Evolutionary conservation across 2,888 invertebrate species (phyloP), one percentile per base, ranked within the genome.

Genomic region (Drosophila hawaiiensis): DNA sequence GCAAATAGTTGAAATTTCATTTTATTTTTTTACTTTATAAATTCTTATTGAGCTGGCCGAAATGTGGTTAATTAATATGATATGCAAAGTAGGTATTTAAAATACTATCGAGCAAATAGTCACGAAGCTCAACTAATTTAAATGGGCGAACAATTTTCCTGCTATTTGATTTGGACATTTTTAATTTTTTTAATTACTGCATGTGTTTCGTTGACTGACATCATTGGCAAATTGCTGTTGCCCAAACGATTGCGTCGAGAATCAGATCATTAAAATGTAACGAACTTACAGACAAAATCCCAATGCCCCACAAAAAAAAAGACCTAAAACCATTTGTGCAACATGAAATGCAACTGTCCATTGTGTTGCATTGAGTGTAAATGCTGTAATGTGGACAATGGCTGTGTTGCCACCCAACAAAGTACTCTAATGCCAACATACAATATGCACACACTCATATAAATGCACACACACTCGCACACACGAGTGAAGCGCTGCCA

Each of bases 351-450:
- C 43, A 50, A 62, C 35, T 41, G 43, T 35, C n/a, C 61, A 16
- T 29, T 28, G 39, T 28, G 55, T 60, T 65, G 33, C 49, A 47
- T 7, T 41, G 56, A 41, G 25, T 60, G 35, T 33, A 47, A 49
- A 50, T 49, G 53, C n/a, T 60, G 50, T 66, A 43, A 59, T 68
- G 47, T 50, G 62, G 35, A 47, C 47, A 41, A 47, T 53, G 66
- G 39, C 55, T 31, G 41, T 70, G 75, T 50, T 65, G 10, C n/a
- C 54, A 37, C 12, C 55, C 29, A 50, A 60, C 50, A 56, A 65
- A 58, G 53, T 60, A 71, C 68, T 71, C 79, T 58, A 54, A 63
- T 71, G 58, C 47, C 49, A 65, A 49, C 70, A 62, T 43, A 41
- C 37, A 54, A 50, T 69, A 65, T 49, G 63, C 70, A 49, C 61